A percentile compares a stretch with the other conserved stretches of the same genome.
Evolutionary conservation across 2,888 invertebrate genomes (phyloP).

Genomic region (Catocala sponsa): DNA sequence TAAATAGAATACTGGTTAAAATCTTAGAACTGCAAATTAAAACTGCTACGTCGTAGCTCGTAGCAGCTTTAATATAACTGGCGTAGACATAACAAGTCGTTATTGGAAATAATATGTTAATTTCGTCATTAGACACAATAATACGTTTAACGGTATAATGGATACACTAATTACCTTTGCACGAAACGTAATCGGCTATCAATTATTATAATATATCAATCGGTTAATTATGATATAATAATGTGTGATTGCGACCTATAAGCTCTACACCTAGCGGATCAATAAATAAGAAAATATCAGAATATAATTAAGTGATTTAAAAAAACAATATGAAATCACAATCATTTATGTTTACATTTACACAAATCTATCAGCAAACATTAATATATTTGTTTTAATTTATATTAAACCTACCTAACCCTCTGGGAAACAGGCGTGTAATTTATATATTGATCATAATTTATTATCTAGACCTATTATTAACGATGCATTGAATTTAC

Average conservation of each 20-base stretch:
- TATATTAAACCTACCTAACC: no score
- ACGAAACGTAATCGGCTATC: background rate
- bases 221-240: background rate
- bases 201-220: slow-evolving; percentile 3
- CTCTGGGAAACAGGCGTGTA: no score
- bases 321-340: no score
- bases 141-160: background rate
- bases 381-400: no score
- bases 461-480: no score
- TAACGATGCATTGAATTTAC: no score
- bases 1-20: no score
- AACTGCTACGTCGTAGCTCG: background rate
- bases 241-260: background rate
- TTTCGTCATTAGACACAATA: background rate
- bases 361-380: no score
- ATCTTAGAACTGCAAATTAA: background rate
- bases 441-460: no score
- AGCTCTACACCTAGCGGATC: background rate
- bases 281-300: no score
- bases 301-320: no score
- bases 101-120: slow-evolving; percentile 3
- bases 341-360: no score
- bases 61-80: background rate
- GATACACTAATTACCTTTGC: background rate
- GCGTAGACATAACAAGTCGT: slow-evolving; percentile 4